Conservation (phyloP, 2,113 vertebrate genomes). For the Macquaria ambigua region DNA sequence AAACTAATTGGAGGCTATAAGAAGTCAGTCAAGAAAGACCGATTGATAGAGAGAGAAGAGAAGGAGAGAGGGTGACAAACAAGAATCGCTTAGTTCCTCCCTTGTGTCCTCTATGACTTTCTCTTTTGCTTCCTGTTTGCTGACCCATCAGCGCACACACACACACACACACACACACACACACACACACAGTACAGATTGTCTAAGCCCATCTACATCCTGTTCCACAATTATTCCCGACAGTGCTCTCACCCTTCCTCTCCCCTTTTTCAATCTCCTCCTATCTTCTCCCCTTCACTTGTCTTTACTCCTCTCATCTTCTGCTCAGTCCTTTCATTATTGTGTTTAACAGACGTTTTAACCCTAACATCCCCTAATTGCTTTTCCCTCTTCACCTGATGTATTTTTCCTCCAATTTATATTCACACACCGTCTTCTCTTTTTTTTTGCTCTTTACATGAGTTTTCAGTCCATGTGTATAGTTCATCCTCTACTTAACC, state of each 20-base stretch:
- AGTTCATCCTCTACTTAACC: not conserved
- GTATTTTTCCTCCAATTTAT: not conserved
- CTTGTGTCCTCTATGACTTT: constrained; percentile 27
- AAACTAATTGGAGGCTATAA: not conserved
- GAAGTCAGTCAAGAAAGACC: not conserved
- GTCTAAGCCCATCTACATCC: constrained; percentile 36
- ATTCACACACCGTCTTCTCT: not conserved
- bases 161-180: constrained; percentile 21
- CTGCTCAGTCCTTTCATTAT: constrained; percentile 38
- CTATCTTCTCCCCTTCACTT: constrained; percentile 33
- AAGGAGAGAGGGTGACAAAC: not conserved
- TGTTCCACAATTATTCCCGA: constrained; percentile 40
- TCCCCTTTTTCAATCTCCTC: constrained; percentile 11
- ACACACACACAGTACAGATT: constrained; percentile 1
- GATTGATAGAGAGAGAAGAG: not conserved
- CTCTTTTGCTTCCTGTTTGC: constrained; percentile 15
- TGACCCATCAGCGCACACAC: constrained; percentile 7
- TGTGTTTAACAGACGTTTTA: constrained; percentile 44
- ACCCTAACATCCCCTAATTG: constrained; percentile 22
- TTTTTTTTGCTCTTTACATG: not conserved
- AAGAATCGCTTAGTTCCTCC: not conserved
- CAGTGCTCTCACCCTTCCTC: constrained; percentile 26
- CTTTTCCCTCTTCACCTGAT: constrained; percentile 3
- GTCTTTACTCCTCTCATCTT: constrained; percentile 27
- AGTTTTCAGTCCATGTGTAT: not conserved